Evolutionary conservation across 1,140 invertebrate genomes (phyloP), one percentile per base, ranked within the genome.

Genomic region (Drosophila melanogaster): DNA sequence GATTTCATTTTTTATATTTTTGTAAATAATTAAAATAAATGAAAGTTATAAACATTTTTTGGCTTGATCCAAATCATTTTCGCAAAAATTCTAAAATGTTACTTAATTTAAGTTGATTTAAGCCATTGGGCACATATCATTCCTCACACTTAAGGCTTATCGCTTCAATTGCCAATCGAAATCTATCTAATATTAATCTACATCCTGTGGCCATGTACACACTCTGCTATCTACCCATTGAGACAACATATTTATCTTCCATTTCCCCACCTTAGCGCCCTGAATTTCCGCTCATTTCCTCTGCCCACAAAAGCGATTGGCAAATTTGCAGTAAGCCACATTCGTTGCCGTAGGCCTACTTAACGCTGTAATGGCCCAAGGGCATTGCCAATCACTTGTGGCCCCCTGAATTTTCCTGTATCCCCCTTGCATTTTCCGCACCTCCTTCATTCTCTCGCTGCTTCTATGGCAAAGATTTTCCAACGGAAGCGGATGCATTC

Each of bases 401-500:
- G 54, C 40, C 54, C 35, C 53, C 35, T 15, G 53, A 15, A 38
- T 54, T 54, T 41, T 19, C 44, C 19, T 37, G 11, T 37, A 37
- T 14, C 8, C 26, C 26, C 26, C 1, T 7, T 8, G 26, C 26
- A 37, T 37, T n/a, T 30, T 37, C 6, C 17, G 5, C 19, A 30
- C 26, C 8, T 6, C 10, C 14, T 5, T 30, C 30, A n/a, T 7
- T n/a, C 24, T 8, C 14, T 1, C 30, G 19, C 22, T 15, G 22
- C n/a, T 22, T 14, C 2, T 17, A 10, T 14, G 12, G 11, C 8
- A 7, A 5, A 30, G 47, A 17, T 51, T 50, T 40, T 44, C 35
- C 71, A 74, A 37, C 76, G 83, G 84, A 87, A 89, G 37, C 83
- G 83, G 84, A 86, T 86, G 61, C 79, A 81, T 85, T 66, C 60